Evolutionary conservation across 2,797 vertebrate species (phyloP), one percentile per base, ranked within the genome.

Genomic region (Loriculus beryllinus): DNA sequence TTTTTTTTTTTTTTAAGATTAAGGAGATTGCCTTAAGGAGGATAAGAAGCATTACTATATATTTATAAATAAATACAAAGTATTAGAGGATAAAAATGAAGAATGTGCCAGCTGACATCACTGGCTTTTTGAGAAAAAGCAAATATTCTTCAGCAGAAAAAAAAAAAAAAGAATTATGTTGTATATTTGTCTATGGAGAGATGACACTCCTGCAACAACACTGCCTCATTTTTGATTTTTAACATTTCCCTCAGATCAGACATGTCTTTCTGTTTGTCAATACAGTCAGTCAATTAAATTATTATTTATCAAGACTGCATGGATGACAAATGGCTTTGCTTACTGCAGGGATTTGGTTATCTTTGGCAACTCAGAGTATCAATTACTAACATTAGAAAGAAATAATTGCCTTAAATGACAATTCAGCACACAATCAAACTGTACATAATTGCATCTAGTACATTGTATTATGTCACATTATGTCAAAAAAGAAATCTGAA

Each of bases 391-490:
- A 45, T 84, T 92, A 84, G 33, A 79, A 74, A 70, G 84, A 67
- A 94, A 70, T 85, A 93, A 95, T 92, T 92, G 92, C 77, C 79
- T 40, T 56, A 79, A 92, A 56, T 82, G 91, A 92, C 91, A 87
- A 82, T 43, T 43, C 76, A 40, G 76, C 89, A 63, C 82, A 68
- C 60, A 78, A 43, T 82, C 68, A 39, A 42, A 70, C 85, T 23
- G 79, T 16, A 72, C 31, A 4, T 70, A 91, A 94, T 91, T 90
- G 72, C 72, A 75, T 60, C 57, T 29, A n/a, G 76, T 79, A n/a
- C 76, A 8, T 6, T 76, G 54, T 35, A 47, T 90, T 91, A 26
- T 86, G 89, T 88, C 87, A 90, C 57, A 57, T 71, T 71, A 31
- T 89, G 87, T 81, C 79, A 83, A 29, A 83, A 77, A 81, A 62